Percentiles rank a stretch among this genome's conserved stretches.
phyloP scores from a whole-genome alignment of 2,113 vertebrate species.

The Balaenoptera acutorostrata region DNA sequence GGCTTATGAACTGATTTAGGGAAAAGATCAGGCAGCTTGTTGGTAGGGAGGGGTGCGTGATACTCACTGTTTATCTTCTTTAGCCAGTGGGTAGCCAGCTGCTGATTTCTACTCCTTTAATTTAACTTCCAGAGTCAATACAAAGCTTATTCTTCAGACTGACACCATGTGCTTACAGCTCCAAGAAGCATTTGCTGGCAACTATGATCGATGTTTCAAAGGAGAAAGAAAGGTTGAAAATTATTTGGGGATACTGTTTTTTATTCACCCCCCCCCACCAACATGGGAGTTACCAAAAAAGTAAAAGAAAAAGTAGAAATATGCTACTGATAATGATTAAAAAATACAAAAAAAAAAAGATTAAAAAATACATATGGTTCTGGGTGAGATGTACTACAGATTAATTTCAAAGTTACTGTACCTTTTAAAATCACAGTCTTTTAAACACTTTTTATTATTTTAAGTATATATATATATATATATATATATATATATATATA shows the following conservation, averaged over 20 bases:
- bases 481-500: no score
- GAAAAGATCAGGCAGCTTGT: background rate
- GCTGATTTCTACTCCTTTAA: background rate
- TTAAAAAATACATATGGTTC: background rate
- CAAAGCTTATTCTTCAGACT: background rate
- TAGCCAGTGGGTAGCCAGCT: background rate
- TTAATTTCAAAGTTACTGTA: background rate
- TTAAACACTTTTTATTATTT: background rate
- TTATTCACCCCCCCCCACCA: background rate
- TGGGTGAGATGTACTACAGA: background rate
- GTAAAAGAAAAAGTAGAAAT: background rate
- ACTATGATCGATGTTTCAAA: background rate
- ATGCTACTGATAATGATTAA: background rate
- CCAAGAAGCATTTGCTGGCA: background rate
- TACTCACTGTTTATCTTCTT: background rate
- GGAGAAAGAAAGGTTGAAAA: background rate
- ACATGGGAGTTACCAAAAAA: background rate
- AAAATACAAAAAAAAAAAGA: background rate
- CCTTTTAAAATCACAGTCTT: background rate
- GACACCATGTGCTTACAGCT: background rate
- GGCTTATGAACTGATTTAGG: conserved; percentile 7
- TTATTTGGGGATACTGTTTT: background rate
- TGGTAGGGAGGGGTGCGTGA: background rate
- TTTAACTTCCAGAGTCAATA: background rate
- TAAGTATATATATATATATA: background rate